Percentiles rank a stretch among this genome's conserved stretches.
phyloP scores from a whole-genome alignment of 2,797 vertebrate species.

The Saguinus oedipus region DNA sequence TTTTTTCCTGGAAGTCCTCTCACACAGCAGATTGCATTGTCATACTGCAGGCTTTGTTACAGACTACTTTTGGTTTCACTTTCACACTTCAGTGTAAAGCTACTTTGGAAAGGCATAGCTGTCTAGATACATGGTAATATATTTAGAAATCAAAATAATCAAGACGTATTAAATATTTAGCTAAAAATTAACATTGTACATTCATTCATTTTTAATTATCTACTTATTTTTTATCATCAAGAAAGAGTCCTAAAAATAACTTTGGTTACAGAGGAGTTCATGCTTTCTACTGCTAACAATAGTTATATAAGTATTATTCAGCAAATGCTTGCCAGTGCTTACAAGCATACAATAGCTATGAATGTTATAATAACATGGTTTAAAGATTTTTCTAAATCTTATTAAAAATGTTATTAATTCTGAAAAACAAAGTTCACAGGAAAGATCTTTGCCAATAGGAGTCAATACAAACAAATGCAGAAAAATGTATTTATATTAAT shows the following conservation, averaged over 20 bases:
- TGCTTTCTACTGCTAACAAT: not conserved
- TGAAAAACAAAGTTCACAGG: not conserved
- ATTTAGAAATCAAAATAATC: not conserved
- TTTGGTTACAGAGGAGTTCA: not conserved
- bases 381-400: not conserved
- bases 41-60: not conserved
- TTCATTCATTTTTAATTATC: not conserved
- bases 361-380: not conserved
- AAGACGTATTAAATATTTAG: not conserved
- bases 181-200: not conserved
- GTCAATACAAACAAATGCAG: not conserved
- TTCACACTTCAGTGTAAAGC: not conserved
- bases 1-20: slow-evolving; percentile 63
- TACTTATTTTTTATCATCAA: not conserved
- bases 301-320: not conserved
- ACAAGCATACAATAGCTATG: not conserved
- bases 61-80: not conserved
- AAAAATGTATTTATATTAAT: not conserved
- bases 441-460: not conserved
- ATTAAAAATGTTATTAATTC: not conserved
- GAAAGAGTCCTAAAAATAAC: not conserved
- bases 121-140: not conserved
- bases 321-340: not conserved
- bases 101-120: not conserved
- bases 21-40: not conserved